Conservation (phyloP, 2,113 vertebrate genomes). For the Condylura cristata region DNA sequence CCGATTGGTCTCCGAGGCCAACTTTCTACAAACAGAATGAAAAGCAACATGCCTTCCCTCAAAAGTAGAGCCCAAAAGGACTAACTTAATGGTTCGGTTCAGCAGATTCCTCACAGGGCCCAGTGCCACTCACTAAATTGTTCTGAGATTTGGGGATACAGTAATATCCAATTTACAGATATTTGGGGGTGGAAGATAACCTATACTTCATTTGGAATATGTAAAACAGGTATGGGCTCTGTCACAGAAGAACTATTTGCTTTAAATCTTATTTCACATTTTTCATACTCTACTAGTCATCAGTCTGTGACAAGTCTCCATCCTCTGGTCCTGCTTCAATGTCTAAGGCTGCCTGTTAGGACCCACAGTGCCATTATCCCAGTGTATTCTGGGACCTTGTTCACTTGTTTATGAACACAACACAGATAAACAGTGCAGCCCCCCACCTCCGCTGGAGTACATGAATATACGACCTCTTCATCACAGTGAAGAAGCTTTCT, state of each 20-base stretch:
- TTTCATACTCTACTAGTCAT: background rate
- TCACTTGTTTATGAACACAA: background rate
- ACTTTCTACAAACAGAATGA: slow-evolving; percentile 34
- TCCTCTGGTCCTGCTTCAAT: background rate
- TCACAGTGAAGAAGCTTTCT: background rate
- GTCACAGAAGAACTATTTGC: background rate
- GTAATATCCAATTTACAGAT: background rate
- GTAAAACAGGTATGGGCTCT: background rate
- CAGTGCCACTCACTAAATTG: background rate
- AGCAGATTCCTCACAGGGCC: background rate
- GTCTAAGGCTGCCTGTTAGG: background rate
- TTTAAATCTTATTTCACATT: background rate
- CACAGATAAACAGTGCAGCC: background rate
- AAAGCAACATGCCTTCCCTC: background rate
- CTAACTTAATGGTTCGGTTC: background rate
- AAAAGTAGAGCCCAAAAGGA: background rate
- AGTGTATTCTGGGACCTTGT: too few relatives aligned
- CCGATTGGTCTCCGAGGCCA: background rate
- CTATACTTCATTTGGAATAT: background rate
- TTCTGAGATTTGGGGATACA: background rate
- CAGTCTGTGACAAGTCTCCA: background rate
- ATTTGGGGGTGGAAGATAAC: background rate
- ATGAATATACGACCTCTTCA: background rate
- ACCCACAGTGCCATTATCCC: background rate
- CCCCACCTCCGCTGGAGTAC: rapidly evolving